Evolutionary conservation across 2,888 invertebrate genomes (phyloP).

Genomic region (Heliconius sara): DNA sequence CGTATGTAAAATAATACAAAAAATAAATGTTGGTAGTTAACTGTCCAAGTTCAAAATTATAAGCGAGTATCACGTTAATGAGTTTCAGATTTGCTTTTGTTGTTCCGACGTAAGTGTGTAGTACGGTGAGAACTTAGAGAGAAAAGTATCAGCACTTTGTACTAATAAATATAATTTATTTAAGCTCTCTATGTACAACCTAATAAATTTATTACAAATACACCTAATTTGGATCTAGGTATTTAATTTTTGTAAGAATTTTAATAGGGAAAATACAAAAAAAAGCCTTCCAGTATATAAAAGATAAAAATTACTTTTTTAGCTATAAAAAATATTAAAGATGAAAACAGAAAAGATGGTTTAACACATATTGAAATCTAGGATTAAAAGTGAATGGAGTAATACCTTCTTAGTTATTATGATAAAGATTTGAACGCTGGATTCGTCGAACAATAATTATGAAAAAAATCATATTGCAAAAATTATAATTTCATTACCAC

Average conservation of each 20-base stretch:
- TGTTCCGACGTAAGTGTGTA: neutral
- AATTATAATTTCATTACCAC: too few species aligned
- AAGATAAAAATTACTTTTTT: too few species aligned
- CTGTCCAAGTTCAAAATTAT: slow-evolving; percentile 8
- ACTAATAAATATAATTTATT: neutral
- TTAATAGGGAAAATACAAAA: too few species aligned
- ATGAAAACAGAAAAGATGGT: too few species aligned
- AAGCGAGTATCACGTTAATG: slow-evolving; percentile 18
- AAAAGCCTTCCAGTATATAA: too few species aligned
- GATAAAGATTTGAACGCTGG: neutral
- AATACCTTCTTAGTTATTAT: neutral
- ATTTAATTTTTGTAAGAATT: neutral
- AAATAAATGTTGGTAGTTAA: neutral
- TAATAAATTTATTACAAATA: neutral
- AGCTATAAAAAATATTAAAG: too few species aligned
- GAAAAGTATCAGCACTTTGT: neutral
- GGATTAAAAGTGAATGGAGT: neutral
- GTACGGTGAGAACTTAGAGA: neutral
- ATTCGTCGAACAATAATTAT: too few species aligned
- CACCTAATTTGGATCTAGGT: neutral
- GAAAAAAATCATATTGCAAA: too few species aligned
- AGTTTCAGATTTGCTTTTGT: slow-evolving; percentile 12
- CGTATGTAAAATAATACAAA: neutral
- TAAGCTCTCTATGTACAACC: neutral
- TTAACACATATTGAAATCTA: neutral